Evolutionary conservation across 2,797 vertebrate genomes (phyloP), one percentile per base, ranked within the genome.

Genomic region (Momotus momota): DNA sequence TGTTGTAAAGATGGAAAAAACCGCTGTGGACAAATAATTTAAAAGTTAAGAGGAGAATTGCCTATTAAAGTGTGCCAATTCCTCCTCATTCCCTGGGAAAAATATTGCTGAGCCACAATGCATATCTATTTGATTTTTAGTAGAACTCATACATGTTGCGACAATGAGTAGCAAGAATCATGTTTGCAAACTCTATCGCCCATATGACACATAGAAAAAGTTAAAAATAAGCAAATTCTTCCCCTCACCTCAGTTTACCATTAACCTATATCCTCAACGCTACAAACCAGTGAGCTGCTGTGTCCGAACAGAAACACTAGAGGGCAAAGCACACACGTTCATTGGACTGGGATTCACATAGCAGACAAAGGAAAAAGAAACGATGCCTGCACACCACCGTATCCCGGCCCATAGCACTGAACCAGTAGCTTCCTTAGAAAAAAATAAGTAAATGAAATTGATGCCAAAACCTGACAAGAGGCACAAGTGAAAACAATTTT

Each of bases 301-400:
- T 12, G 2, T 33, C 62, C 82, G 14, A 5, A 12, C 2, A 7
- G 12, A 7, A 51, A 4, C 96, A 14, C 81, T 67, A 96, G 96
- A 91, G 96, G 93, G 96, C 95, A 83, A 77, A 35, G 46, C 3
- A 1, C 0, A 10, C 79, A 46, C 49, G 2, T 0, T 18, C 7
- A 41, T 4, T 14, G 33, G 12, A 20, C 38, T 3, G 45, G 48
- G 67, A 27, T 12, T 2, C 23, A 3, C 12, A 1, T 1, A 1
- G 1, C 65, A 57, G 70, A 77, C 77, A 92, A 94, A 84, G 77
- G 71, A 48, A 27, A 27, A n/a, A 16, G n/a, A 8, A 13, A 10
- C 12, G 31, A 6, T 52, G 70, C 48, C 48, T 40, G 26, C 29
- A 3, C 46, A 7, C 9, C 14, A 14, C 31, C 6, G 0, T 8